Percentiles rank a stretch among this genome's conserved stretches.
Evolutionary conservation across 2,888 invertebrate genomes (phyloP).

Genomic region (Standfussiana lucernea): DNA sequence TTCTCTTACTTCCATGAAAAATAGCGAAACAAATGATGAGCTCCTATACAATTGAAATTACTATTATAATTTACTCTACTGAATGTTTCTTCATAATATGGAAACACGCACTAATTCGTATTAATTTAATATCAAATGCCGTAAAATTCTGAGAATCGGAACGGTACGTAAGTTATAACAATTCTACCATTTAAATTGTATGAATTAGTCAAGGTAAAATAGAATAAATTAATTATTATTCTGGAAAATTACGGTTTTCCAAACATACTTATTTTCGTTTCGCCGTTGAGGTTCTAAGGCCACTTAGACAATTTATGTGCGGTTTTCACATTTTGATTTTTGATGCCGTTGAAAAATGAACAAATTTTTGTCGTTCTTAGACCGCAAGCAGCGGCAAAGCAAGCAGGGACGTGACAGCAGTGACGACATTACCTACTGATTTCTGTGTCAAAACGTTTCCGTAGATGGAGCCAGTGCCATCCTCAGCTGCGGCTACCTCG

Average conservation of each 20-base stretch:
- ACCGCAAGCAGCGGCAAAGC: no score
- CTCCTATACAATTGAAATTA: not conserved
- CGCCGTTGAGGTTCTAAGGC: no score
- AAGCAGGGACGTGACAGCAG: no score
- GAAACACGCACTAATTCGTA: not conserved
- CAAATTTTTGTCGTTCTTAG: no score
- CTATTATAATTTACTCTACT: not conserved
- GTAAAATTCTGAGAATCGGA: slow-evolving; percentile 2
- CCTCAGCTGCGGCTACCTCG: no score
- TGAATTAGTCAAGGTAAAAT: not conserved
- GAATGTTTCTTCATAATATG: not conserved
- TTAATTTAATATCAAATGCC: not conserved
- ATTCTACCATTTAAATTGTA: not conserved
- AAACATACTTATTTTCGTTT: not conserved
- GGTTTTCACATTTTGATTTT: no score
- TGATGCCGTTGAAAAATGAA: no score
- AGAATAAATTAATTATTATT: not conserved
- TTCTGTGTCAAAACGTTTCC: no score
- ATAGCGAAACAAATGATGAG: not conserved
- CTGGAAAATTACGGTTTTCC: not conserved
- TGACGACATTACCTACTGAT: no score
- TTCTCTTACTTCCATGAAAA: no score
- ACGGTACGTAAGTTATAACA: not conserved
- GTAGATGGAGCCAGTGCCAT: no score
- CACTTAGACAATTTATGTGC: no score